Conservation (phyloP, 2,113 vertebrate species). For the human region DNA sequence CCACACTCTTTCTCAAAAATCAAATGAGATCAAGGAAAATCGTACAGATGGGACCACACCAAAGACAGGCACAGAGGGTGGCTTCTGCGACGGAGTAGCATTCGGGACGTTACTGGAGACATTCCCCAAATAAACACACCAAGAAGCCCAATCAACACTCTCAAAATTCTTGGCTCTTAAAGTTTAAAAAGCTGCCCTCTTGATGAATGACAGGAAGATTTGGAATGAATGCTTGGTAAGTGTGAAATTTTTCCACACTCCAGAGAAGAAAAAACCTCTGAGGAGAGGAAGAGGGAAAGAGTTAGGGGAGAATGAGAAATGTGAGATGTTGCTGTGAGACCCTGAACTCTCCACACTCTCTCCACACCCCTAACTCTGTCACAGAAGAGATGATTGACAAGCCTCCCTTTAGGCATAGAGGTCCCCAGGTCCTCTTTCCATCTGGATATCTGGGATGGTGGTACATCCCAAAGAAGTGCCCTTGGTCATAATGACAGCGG, state of each 20-base stretch:
- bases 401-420: background rate
- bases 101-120: background rate
- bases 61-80: background rate
- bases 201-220: background rate
- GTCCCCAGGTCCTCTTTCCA: background rate
- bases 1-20: background rate
- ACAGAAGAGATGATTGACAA: background rate
- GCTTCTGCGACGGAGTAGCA: background rate
- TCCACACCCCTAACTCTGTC: background rate
- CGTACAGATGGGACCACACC: background rate
- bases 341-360: background rate
- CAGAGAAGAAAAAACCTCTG: background rate
- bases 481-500: background rate
- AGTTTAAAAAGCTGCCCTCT: background rate
- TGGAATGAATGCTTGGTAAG: background rate
- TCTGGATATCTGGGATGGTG: background rate
- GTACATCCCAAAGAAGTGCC: background rate
- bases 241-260: background rate
- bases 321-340: background rate
- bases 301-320: background rate
- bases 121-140: background rate
- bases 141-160: background rate
- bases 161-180: background rate
- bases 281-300: background rate
- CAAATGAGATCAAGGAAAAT: background rate